Conservation (phyloP, 2,888 invertebrate genomes). For the Psylliodes chrysocephalus region DNA sequence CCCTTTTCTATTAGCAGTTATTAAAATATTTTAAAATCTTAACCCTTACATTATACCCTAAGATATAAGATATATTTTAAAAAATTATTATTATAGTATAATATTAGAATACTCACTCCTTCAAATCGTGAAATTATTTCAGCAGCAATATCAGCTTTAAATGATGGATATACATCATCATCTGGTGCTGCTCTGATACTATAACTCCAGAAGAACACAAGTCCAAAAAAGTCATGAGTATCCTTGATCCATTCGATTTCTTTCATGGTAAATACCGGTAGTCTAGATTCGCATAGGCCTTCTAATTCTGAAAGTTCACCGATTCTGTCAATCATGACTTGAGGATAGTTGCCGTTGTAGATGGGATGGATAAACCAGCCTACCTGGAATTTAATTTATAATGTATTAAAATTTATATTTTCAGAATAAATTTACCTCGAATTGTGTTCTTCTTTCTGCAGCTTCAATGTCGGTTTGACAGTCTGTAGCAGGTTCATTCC, state of each 20-base stretch:
- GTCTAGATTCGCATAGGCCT: constrained; percentile 67
- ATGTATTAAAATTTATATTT: too few relatives aligned
- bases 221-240: constrained; percentile 77
- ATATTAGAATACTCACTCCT: background rate
- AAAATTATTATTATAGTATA: too few relatives aligned
- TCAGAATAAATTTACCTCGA: constrained; percentile 65
- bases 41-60: too few relatives aligned
- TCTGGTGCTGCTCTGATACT: background rate
- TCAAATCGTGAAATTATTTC: background rate
- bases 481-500: constrained; percentile 70
- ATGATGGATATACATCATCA: background rate
- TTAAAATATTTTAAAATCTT: too few relatives aligned
- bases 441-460: constrained; percentile 66
- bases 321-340: constrained; percentile 70
- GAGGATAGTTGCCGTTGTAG: constrained; percentile 74
- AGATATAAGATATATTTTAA: too few relatives aligned
- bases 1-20: too few relatives aligned
- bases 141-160: background rate
- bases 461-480: constrained; percentile 69
- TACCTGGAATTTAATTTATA: constrained; percentile 32
- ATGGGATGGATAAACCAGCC: constrained; percentile 67
- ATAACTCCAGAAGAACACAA: constrained; percentile 53
- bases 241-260: constrained; percentile 71
- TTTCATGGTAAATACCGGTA: constrained; percentile 70
- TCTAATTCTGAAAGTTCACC: constrained; percentile 64